Evolutionary conservation across 2,888 invertebrate species (phyloP).

Genomic region (Drosophila multiciliata): DNA sequence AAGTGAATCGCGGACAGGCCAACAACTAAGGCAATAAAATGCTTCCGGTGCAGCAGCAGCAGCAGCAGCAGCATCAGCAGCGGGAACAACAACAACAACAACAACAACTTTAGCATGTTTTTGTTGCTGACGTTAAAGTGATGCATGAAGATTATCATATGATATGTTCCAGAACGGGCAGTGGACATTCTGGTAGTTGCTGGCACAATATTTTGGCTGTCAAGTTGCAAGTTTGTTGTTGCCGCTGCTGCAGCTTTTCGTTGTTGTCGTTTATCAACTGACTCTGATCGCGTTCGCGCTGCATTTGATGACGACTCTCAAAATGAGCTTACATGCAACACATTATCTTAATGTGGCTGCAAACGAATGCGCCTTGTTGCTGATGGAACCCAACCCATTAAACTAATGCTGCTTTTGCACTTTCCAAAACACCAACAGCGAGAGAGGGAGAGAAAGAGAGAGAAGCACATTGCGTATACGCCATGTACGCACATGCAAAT

Average conservation of each 20-base stretch:
- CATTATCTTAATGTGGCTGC: slow-evolving; percentile 80
- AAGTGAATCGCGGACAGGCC: slow-evolving; percentile 71
- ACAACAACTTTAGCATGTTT: slow-evolving; percentile 43
- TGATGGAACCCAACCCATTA: slow-evolving; percentile 42
- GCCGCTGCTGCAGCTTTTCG: slow-evolving; percentile 36
- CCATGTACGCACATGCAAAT: slow-evolving; percentile 43
- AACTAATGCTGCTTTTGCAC: slow-evolving; percentile 24
- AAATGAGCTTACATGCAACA: slow-evolving; percentile 71
- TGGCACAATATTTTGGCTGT: slow-evolving; percentile 65
- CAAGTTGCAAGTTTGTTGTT: slow-evolving; percentile 50
- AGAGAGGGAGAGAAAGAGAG: not conserved
- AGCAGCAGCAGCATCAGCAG: slow-evolving; percentile 28
- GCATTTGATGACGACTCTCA: slow-evolving; percentile 72
- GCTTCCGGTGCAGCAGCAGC: slow-evolving; percentile 75
- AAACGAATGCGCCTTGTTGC: slow-evolving; percentile 67
- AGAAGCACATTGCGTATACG: slow-evolving; percentile 50
- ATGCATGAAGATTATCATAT: slow-evolving; percentile 82
- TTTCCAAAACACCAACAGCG: slow-evolving; percentile 3
- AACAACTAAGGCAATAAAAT: slow-evolving; percentile 74
- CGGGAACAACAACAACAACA: slow-evolving; percentile 22
- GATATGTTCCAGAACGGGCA: slow-evolving; percentile 74
- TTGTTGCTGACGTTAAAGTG: slow-evolving; percentile 70
- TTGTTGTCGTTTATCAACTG: slow-evolving; percentile 76
- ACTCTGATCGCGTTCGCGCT: slow-evolving; percentile 60
- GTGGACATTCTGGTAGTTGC: slow-evolving; percentile 47